Evolutionary conservation across 2,113 vertebrate species (phyloP).

Genomic region (Ptyas mucosa): DNA sequence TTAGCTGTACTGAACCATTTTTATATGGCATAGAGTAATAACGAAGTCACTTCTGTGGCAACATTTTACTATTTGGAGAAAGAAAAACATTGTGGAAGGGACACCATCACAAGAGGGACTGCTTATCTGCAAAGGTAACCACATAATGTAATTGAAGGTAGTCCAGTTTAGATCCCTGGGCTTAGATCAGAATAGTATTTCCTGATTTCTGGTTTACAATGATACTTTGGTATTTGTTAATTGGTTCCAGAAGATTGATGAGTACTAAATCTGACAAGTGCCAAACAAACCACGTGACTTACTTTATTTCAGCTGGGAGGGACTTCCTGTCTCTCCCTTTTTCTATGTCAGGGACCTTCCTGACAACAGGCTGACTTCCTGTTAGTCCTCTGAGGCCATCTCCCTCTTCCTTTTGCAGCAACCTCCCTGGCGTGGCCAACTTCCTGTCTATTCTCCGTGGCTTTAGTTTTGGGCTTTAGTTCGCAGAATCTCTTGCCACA

Average conservation of each 20-base stretch:
- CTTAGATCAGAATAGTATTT: not conserved
- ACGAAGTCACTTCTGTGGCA: not conserved
- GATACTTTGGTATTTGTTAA: not conserved
- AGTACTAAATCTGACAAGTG: not conserved
- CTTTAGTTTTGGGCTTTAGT: not conserved
- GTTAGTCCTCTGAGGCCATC: not conserved
- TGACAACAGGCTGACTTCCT: not conserved
- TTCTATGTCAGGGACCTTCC: not conserved
- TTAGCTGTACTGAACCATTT: not conserved
- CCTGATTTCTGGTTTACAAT: not conserved
- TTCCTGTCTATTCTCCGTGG: not conserved
- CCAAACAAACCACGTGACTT: not conserved
- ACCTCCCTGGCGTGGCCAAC: not conserved
- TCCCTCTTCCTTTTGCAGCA: not conserved
- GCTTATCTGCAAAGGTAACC: not conserved
- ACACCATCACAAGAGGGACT: not conserved
- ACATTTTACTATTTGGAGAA: not conserved
- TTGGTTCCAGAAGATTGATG: not conserved
- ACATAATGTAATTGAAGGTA: not conserved
- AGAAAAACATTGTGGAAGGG: not conserved
- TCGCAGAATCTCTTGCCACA: not conserved
- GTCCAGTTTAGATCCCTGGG: not conserved
- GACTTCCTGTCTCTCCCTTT: not conserved
- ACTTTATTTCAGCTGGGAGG: not conserved
- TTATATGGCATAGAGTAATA: not conserved